Percentiles rank a stretch among this genome's conserved stretches.
These are phyloP conservation scores for Pavo muticus DNA, from an alignment of 2,113 vertebrate genomes.

Conservation along the genomic window DNA sequence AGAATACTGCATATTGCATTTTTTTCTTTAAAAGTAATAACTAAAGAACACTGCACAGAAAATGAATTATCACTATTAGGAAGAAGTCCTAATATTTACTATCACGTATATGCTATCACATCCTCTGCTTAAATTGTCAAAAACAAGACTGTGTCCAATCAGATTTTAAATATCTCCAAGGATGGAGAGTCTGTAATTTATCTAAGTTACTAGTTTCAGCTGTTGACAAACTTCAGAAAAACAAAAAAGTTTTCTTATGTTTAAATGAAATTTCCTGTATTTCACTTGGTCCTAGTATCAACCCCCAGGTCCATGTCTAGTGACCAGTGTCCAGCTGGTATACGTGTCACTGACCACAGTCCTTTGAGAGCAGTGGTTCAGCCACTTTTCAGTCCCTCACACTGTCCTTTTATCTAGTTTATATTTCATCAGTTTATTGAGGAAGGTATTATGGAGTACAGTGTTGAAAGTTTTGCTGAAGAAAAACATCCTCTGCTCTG, in stretches of 20 bases:
- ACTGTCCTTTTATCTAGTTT: background rate
- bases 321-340: background rate
- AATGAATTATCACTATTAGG: background rate
- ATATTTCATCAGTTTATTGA: background rate
- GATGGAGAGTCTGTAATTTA: background rate
- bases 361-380: background rate
- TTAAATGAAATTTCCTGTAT: background rate
- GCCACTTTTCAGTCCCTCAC: background rate
- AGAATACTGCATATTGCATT: background rate
- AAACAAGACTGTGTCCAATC: background rate
- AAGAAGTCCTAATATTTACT: background rate
- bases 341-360: background rate
- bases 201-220: background rate
- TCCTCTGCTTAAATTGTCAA: background rate
- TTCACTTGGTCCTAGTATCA: background rate
- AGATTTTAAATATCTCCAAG: background rate
- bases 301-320: background rate
- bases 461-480: background rate
- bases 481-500: rapidly evolving
- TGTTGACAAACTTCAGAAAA: background rate
- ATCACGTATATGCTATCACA: background rate
- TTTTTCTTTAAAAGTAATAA: background rate
- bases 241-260: background rate
- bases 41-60: background rate
- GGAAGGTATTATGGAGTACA: background rate